Evolutionary conservation across 2,113 vertebrate species (phyloP), one percentile per base, ranked within the genome.

Genomic region (Butastur rufipennis): DNA sequence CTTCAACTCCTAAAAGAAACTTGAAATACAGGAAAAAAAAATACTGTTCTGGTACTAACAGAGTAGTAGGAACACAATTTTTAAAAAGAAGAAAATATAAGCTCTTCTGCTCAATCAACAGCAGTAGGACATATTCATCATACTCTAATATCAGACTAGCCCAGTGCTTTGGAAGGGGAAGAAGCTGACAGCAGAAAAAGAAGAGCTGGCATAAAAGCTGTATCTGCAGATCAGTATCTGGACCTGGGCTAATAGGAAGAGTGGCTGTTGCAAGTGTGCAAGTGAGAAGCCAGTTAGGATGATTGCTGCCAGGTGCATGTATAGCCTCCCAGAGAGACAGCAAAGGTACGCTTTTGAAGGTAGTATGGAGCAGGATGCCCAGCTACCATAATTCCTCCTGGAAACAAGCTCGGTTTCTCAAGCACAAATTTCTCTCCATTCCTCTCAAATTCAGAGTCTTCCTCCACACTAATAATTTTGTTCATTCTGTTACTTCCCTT

Each of bases 321-420:
- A 98, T 98, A 95, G 98, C 98, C 96, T 98, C 99, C 98, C 97
- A 99, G 95, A 86, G 98, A 99, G 93, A 98, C 99, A 3, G 98
- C 98, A 78, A 99, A 98, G 95, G 22, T 13, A 58, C 1, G 1
- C 18, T 59, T 84, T 36, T 55, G 32, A 85, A 65, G 73, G 32
- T 11, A 63, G 4, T 10, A 16, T 11, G 34, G 13, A 79, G 26
- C 19, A 78, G 13, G 26, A 56, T 27, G 40, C 11, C 7, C 22
- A 63, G 31, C 13, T 42, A 59, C 20, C 40, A 45, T 50, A 73
- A 45, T 50, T 77, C n/a, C 18, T 81, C 21, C 53, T 40, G 16
- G 50, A 77, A 93, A 87, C 0, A 1, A 38, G 26, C 34, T 84
- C 2, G 0, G 11, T 21, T 84, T 55, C 43, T 88, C 63, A 78